Evolutionary conservation across 2,797 vertebrate genomes (phyloP).

Genomic region (Carcharodon carcharias): DNA sequence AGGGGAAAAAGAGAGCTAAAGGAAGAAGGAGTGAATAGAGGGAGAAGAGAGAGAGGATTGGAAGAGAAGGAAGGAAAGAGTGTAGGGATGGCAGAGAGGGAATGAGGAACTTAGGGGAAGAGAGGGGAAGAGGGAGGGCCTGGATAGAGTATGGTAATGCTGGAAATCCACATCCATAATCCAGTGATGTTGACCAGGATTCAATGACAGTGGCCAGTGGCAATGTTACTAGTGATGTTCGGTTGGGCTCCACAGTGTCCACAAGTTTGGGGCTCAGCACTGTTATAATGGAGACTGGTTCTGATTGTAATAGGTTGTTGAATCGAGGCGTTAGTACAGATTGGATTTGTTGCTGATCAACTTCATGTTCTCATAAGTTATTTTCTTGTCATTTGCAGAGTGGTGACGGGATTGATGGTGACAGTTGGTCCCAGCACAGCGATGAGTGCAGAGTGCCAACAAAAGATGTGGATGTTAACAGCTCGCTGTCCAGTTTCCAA

Average conservation of each 20-base stretch:
- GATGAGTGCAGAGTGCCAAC: neutral
- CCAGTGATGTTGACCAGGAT: no score
- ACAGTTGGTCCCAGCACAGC: neutral
- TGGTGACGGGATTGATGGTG: neutral
- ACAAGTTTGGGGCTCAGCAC: neutral
- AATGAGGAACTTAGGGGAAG: neutral
- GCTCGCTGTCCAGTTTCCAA: conserved; percentile 71
- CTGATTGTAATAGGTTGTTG: neutral
- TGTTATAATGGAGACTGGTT: neutral
- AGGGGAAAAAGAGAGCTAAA: neutral
- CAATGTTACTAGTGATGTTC: neutral
- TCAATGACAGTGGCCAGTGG: neutral
- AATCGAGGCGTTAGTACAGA: neutral
- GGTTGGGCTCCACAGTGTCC: neutral
- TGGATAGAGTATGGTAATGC: neutral
- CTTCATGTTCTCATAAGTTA: neutral
- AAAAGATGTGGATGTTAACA: conserved; percentile 42
- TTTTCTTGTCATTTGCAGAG: conserved; percentile 6
- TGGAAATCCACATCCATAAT: neutral
- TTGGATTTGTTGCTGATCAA: neutral
- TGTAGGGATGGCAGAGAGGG: neutral
- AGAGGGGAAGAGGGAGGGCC: no score
- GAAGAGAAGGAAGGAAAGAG: neutral
- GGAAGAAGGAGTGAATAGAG: no score
- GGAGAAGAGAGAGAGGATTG: neutral